These are phyloP conservation scores for Sebastes schlegelii DNA, from an alignment of 2,113 vertebrate species.

Conservation along the genomic window DNA sequence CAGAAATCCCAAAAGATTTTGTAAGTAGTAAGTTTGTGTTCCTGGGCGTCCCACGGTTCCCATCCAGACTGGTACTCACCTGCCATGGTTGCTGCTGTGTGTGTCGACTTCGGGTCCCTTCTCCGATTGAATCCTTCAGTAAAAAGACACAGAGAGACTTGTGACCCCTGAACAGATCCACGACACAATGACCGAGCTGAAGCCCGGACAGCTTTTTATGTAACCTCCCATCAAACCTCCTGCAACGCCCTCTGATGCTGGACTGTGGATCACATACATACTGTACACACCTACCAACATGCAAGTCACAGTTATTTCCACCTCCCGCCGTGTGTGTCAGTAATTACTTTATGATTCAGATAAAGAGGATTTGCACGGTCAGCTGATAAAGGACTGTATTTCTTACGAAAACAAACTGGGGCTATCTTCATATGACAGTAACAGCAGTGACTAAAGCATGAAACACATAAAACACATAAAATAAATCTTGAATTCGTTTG, in stretches of 20 bases:
- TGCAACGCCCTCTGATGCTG: conserved; percentile 49
- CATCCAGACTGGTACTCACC: conserved; percentile 67
- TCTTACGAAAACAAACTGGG: too few species aligned
- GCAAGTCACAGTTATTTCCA: conserved; percentile 10
- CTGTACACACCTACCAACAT: conserved; percentile 10
- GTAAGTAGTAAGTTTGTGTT: neutral
- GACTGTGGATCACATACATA: conserved; percentile 11
- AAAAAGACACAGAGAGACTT: conserved; percentile 23
- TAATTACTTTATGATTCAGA: conserved; percentile 47
- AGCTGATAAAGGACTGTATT: conserved; percentile 7
- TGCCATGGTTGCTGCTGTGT: conserved; percentile 66
- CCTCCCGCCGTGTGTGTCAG: conserved; percentile 13
- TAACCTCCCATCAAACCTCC: conserved; percentile 37
- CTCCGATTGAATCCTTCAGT: conserved; percentile 42
- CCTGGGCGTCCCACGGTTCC: neutral
- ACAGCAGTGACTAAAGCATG: neutral
- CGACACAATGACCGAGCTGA: neutral
- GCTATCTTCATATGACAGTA: neutral
- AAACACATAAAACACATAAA: neutral
- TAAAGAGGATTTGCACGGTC: neutral
- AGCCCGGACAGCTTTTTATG: conserved; percentile 7
- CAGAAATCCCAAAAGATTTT: neutral
- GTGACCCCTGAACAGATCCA: conserved; percentile 9
- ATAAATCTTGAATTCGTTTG: neutral
- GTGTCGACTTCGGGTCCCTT: neutral